A percentile compares a stretch with the other conserved stretches of the same genome.
Evolutionary conservation across 2,888 invertebrate species (phyloP).

Genomic region (Graphium colonna): DNA sequence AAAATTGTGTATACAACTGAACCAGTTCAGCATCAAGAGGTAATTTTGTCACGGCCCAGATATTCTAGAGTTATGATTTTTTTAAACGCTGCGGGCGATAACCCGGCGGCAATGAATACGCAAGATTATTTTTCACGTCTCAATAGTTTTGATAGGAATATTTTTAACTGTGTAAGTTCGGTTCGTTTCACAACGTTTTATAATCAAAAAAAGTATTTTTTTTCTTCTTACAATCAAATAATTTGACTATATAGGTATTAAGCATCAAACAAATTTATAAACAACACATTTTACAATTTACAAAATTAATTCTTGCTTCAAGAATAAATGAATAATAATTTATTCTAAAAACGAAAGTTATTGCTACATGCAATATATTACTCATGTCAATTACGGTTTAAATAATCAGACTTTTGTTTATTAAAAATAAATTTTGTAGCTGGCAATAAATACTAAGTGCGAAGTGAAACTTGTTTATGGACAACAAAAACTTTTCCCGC

Average conservation of each 20-base stretch:
- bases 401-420: too few species aligned
- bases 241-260: too few species aligned
- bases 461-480: background rate
- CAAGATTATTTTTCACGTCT: constrained; percentile 67
- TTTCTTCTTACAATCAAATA: too few species aligned
- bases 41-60: constrained; percentile 32
- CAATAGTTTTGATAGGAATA: constrained; percentile 34
- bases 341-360: too few species aligned
- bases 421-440: too few species aligned
- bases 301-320: too few species aligned
- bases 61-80: constrained; percentile 10
- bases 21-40: constrained; percentile 19
- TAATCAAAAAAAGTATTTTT: constrained; percentile 20
- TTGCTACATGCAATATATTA: too few species aligned
- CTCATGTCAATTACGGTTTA: too few species aligned
- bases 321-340: too few species aligned
- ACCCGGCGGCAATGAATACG: constrained; percentile 34
- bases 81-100: constrained; percentile 15
- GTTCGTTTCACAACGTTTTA: constrained; percentile 57
- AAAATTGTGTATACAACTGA: constrained; percentile 15
- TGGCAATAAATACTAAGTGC: background rate
- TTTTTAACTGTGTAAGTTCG: too few species aligned
- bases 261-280: too few species aligned
- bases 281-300: too few species aligned
- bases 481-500: background rate